Evolutionary conservation across 2,797 vertebrate species (phyloP).

Genomic region (Telmatherina bonti): DNA sequence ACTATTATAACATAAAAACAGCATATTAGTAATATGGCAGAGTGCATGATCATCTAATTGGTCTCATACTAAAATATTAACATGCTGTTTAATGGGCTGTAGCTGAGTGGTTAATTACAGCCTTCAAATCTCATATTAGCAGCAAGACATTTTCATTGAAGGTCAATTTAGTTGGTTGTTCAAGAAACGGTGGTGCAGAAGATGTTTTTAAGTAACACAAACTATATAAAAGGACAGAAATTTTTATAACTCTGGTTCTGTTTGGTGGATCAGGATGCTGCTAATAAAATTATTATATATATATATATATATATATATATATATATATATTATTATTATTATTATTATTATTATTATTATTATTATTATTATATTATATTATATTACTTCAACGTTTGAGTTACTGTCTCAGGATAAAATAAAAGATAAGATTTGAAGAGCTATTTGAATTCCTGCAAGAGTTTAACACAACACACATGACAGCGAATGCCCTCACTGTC

Average conservation of each 20-base stretch:
- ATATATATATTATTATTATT: too few relatives aligned
- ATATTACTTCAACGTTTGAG: neutral
- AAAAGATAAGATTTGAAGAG: neutral
- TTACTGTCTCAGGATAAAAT: neutral
- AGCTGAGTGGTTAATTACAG: constrained; percentile 12
- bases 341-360: too few relatives aligned
- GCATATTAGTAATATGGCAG: neutral
- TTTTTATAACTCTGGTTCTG: neutral
- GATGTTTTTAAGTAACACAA: neutral
- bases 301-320: too few relatives aligned
- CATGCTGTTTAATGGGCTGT: constrained; percentile 9
- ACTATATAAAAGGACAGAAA: neutral
- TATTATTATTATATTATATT: too few relatives aligned
- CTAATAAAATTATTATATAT: too few relatives aligned
- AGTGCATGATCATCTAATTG: neutral
- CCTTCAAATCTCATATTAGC: constrained; percentile 11
- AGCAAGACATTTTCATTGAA: neutral
- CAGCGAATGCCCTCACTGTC: neutral
- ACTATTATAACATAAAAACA: neutral
- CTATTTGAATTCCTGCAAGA: neutral
- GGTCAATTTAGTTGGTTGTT: constrained; percentile 4
- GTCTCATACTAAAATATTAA: neutral
- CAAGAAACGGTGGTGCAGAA: neutral
- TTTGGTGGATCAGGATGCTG: neutral
- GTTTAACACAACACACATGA: neutral